A percentile compares a stretch with the other conserved stretches of the same genome.
Conservation (phyloP, 2,113 vertebrate genomes). For the Axis porcinus region DNA sequence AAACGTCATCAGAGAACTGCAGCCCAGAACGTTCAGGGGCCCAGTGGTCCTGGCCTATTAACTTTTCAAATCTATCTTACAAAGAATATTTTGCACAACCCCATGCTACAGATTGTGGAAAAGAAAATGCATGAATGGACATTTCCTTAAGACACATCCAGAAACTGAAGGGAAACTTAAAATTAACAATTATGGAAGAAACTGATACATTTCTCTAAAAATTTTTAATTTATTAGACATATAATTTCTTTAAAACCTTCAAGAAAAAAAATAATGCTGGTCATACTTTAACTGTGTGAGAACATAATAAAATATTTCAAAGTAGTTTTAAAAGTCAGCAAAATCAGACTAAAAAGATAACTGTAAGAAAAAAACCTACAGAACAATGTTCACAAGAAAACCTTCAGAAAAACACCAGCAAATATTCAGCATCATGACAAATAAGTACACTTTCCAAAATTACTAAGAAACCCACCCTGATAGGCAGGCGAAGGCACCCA, state of each 20-base stretch:
- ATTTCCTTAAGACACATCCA: neutral
- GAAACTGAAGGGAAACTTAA: neutral
- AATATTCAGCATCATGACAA: neutral
- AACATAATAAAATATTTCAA: neutral
- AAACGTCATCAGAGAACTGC: accelerated
- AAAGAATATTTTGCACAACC: neutral
- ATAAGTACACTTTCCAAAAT: too few species aligned
- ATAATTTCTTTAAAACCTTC: neutral
- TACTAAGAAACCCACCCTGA: neutral
- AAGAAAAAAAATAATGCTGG: neutral
- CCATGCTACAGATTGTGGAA: neutral
- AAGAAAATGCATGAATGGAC: neutral
- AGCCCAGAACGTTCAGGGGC: too few species aligned
- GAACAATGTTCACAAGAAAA: neutral
- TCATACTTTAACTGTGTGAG: neutral
- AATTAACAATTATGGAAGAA: neutral
- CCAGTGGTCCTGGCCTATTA: accelerated
- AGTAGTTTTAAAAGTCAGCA: neutral
- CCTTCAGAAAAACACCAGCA: neutral
- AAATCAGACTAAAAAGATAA: neutral
- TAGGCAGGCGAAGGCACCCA: neutral
- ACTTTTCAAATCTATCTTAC: neutral
- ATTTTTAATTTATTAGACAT: neutral
- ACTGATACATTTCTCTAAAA: neutral
- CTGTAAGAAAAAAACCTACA: neutral